Evolutionary conservation across 2,888 invertebrate species (phyloP).

Genomic region (Ramazzottius varieornatus): DNA sequence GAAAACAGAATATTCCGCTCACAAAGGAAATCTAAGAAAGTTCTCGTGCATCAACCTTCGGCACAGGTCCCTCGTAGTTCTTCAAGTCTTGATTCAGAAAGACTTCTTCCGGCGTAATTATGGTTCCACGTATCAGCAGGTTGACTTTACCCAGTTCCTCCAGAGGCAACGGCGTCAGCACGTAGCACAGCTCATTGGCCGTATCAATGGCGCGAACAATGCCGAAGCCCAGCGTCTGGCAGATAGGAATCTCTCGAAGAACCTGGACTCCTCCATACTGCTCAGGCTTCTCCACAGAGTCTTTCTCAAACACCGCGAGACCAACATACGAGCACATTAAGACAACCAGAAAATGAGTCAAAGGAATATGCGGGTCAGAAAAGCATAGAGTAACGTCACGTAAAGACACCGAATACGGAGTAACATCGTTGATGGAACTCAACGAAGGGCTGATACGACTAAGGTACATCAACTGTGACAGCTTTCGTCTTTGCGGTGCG

Average conservation of each 20-base stretch:
- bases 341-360: not conserved
- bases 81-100: conserved; percentile 12
- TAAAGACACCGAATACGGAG: not conserved
- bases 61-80: not conserved
- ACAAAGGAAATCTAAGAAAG: too few species aligned
- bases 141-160: conserved; percentile 13
- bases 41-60: too few species aligned
- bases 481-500: not conserved
- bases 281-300: not conserved
- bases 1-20: too few species aligned
- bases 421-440: not conserved
- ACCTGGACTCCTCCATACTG: conserved; percentile 11
- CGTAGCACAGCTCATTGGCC: conserved; percentile 12
- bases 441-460: not conserved
- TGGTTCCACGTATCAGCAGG: conserved; percentile 14
- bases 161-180: conserved; percentile 14
- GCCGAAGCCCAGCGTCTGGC: conserved; percentile 17
- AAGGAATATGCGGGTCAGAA: not conserved
- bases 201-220: conserved; percentile 16
- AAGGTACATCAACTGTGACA: not conserved
- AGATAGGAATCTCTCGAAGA: conserved; percentile 13
- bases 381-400: not conserved
- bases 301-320: not conserved
- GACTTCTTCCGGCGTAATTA: conserved; percentile 14
- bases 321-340: not conserved